Evolutionary conservation across 2,113 vertebrate genomes (phyloP), one percentile per base, ranked within the genome.

Genomic region (Spea multiplicata): DNA sequence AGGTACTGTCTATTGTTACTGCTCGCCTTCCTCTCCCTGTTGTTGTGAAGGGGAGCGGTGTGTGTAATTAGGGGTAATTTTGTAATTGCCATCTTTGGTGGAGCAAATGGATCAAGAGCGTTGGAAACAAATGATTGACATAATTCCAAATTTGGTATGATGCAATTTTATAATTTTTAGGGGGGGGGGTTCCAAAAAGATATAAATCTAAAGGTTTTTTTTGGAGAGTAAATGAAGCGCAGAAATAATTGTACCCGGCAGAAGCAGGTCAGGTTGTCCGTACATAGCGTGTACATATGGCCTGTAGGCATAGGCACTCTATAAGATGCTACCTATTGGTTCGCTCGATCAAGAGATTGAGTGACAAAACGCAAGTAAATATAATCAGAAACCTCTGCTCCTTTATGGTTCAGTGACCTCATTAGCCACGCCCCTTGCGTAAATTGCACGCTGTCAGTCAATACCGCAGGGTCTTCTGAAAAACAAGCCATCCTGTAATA

Each of bases 371-470:
- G 4, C 82, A 83, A 88, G 84, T 86, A 68, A 83, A 30, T 62
- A 82, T 80, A 80, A 80, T 84, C 52, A 78, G 87, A 82, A 81
- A 86, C 74, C 80, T 84, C 81, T 80, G 79, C 80, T 85, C 82
- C 48, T 84, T 77, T 84, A 88, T 90, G 87, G 86, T 86, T 84
- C 87, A 84, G 82, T 87, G 83, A 81, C 84, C 89, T 86, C 77
- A 83, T 84, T 87, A 89, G 84, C 88, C 90, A 87, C 88, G 87
- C 88, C 90, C 86, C 88, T 75, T 81, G 85, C 84, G 81, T 83
- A 86, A 90, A 90, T 88, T 88, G 84, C 84, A 71, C 86, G 84
- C 81, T 91, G 91, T 89, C 86, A 83, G 78, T 92, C 88, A 89
- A 67, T 75, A 71, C 1, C 9, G 81, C 80, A 81, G 1, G 10